Evolutionary conservation across 2,113 vertebrate species (phyloP).

Genomic region (Trinectes maculatus): DNA sequence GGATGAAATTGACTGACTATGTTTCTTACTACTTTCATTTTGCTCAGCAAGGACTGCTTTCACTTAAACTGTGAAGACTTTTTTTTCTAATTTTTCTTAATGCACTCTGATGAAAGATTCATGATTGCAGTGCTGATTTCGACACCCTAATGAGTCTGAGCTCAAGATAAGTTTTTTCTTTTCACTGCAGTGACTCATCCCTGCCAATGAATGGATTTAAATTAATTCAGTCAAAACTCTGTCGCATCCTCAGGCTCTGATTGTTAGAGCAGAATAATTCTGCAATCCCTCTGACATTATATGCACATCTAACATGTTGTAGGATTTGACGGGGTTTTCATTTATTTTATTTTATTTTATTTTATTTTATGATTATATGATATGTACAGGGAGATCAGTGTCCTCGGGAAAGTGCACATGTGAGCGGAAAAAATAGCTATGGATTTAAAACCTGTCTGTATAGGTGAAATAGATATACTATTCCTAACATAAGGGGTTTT

Average conservation of each 20-base stretch:
- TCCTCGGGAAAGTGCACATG: too few species aligned
- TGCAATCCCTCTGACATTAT: background rate
- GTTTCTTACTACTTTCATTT: background rate
- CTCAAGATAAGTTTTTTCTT: too few species aligned
- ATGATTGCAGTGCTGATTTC: background rate
- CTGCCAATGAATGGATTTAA: background rate
- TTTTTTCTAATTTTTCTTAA: too few species aligned
- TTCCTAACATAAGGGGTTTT: background rate
- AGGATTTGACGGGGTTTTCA: too few species aligned
- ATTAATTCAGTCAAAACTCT: conserved; percentile 8
- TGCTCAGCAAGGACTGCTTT: background rate
- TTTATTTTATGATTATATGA: background rate
- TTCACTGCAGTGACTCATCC: background rate
- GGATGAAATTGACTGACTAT: background rate
- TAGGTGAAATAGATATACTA: background rate
- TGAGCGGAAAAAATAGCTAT: conserved; percentile 4
- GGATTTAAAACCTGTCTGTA: conserved; percentile 4
- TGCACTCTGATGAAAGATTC: background rate
- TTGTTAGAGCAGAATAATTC: background rate
- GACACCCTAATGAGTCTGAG: background rate
- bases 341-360: too few species aligned
- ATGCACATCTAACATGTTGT: too few species aligned
- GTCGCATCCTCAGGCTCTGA: background rate
- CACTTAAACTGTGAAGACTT: too few species aligned
- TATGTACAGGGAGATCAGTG: background rate